phyloP scores from a whole-genome alignment of 2,797 vertebrate species.

The Oophaga sylvatica region DNA sequence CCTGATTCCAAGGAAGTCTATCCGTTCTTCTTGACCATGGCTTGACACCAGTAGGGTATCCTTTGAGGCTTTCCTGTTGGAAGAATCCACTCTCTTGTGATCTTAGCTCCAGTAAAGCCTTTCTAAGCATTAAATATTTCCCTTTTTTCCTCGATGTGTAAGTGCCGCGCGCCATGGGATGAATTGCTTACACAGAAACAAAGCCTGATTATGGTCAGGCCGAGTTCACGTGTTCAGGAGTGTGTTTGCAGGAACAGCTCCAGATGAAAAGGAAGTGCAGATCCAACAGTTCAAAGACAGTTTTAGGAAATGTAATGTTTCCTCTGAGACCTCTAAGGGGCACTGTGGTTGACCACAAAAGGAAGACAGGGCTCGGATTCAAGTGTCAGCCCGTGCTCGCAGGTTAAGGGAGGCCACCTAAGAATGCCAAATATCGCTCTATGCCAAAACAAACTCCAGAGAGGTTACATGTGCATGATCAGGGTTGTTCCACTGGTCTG shows the following conservation, averaged over 20 bases:
- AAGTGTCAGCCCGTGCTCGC: constrained; percentile 55
- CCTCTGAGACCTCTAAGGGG: constrained; percentile 58
- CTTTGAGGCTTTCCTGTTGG: not conserved
- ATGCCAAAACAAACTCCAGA: constrained; percentile 51
- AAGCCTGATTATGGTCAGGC: constrained; percentile 34
- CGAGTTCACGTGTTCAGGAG: constrained; percentile 39
- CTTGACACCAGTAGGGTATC: not conserved
- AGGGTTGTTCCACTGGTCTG: not conserved
- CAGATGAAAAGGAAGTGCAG: constrained; percentile 51
- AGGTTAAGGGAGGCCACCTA: constrained; percentile 59
- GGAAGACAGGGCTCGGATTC: constrained; percentile 58
- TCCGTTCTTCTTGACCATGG: not conserved
- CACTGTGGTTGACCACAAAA: constrained; percentile 61
- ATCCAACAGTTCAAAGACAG: constrained; percentile 58
- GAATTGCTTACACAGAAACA: constrained; percentile 24
- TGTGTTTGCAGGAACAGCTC: constrained; percentile 48
- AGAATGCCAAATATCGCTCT: constrained; percentile 38
- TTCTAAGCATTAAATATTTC: not conserved
- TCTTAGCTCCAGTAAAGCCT: not conserved
- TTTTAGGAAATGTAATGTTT: constrained; percentile 62
- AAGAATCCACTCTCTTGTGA: not conserved
- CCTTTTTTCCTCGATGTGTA: not conserved
- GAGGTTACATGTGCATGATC: constrained; percentile 32
- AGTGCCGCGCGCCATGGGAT: not conserved
- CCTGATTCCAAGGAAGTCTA: not conserved